These are phyloP conservation scores for Linyphia triangularis DNA, from an alignment of 2,888 invertebrate species.

Conservation along the genomic window DNA sequence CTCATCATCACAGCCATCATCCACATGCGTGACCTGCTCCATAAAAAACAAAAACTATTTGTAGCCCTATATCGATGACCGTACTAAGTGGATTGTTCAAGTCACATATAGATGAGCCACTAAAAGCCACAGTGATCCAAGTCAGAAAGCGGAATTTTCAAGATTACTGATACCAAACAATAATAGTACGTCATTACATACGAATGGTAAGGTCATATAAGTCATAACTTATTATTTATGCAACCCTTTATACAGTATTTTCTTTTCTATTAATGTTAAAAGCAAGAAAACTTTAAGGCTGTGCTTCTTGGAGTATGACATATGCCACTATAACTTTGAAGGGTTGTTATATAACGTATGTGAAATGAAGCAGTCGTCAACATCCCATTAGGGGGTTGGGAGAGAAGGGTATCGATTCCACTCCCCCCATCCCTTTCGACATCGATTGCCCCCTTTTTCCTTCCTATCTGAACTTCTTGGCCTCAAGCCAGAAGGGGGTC, in stretches of 20 bases:
- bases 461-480: slow-evolving; percentile 44
- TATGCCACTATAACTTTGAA: no score
- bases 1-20: neutral
- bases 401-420: slow-evolving; percentile 62
- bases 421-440: slow-evolving; percentile 18
- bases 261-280: no score
- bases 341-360: no score
- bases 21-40: neutral
- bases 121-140: no score
- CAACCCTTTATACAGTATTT: no score
- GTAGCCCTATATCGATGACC: neutral
- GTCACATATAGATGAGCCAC: neutral
- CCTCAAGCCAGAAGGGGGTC: slow-evolving; percentile 63
- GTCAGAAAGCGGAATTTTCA: no score
- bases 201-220: no score
- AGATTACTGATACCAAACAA: no score
- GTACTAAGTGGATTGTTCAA: neutral
- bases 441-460: slow-evolving; percentile 58
- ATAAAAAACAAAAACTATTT: neutral
- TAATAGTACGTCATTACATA: no score
- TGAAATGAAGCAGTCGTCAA: slow-evolving; percentile 51
- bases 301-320: no score
- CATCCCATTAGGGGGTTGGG: slow-evolving; percentile 64
- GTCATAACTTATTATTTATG: no score
- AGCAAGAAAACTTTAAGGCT: no score